These are phyloP conservation scores for Phaetusa simplex DNA, from an alignment of 2,113 vertebrate species.

Conservation along the genomic window DNA sequence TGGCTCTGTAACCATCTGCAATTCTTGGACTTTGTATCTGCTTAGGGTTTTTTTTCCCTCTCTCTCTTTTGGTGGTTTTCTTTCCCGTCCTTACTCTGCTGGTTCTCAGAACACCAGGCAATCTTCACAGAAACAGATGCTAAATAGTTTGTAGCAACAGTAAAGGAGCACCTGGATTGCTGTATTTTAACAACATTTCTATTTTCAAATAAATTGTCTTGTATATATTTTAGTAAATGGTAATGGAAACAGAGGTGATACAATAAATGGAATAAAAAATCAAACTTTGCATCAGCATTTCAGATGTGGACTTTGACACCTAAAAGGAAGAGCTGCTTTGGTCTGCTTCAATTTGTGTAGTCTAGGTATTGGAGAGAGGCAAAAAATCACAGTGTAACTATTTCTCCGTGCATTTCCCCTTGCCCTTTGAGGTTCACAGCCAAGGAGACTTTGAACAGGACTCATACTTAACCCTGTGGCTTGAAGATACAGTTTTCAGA, in stretches of 20 bases:
- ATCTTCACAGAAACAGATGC: conserved; percentile 48
- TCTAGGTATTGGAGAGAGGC: neutral
- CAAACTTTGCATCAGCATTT: neutral
- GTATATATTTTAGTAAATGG: neutral
- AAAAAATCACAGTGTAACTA: neutral
- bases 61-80: conserved; percentile 49
- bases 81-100: conserved; percentile 18
- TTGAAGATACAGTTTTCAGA: neutral
- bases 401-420: neutral
- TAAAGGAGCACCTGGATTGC: neutral
- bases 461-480: neutral
- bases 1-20: conserved; percentile 49
- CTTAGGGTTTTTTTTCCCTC: conserved; percentile 53
- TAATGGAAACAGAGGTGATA: neutral
- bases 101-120: conserved; percentile 54
- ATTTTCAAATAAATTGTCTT: neutral
- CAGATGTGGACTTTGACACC: neutral
- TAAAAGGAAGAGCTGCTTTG: neutral
- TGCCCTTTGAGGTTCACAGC: neutral
- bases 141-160: neutral
- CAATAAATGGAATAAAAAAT: neutral
- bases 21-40: conserved; percentile 57
- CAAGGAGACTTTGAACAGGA: neutral
- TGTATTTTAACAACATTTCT: neutral
- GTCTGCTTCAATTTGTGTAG: neutral